These are phyloP conservation scores for Bradypus variegatus DNA, from an alignment of 2,797 vertebrate genomes.

Conservation along the genomic window DNA sequence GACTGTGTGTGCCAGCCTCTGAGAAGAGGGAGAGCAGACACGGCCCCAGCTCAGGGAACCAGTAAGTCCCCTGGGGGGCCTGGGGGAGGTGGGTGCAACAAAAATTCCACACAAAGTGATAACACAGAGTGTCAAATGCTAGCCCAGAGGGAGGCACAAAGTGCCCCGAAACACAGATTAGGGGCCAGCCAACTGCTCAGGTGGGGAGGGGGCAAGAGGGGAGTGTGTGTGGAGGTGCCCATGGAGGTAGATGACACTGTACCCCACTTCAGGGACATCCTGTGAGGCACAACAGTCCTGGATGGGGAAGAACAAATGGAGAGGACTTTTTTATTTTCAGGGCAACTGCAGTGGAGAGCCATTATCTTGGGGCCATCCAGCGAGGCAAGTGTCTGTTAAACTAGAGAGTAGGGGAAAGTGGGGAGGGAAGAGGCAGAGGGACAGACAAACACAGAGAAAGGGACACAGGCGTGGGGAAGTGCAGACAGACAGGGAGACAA, in stretches of 20 bases:
- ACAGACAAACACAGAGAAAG: background rate
- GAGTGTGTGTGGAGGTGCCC: background rate
- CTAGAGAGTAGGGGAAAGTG: background rate
- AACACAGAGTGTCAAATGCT: background rate
- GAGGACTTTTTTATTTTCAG: background rate
- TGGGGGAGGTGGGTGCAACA: too few species aligned
- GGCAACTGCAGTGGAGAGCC: background rate
- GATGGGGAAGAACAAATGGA: background rate
- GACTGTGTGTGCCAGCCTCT: background rate
- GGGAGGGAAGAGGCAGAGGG: background rate
- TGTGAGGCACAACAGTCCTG: background rate
- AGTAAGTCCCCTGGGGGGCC: background rate
- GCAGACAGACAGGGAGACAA: background rate
- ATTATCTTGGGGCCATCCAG: background rate
- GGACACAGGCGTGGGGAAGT: background rate
- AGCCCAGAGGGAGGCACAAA: background rate
- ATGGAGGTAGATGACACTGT: background rate
- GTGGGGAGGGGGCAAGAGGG: too few species aligned
- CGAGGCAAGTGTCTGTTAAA: background rate
- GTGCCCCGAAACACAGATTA: background rate
- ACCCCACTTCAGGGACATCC: background rate
- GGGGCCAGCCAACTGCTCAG: background rate
- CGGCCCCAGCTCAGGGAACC: background rate
- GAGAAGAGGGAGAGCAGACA: background rate
- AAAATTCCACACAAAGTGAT: background rate